These are phyloP conservation scores for Scomber colias DNA, from an alignment of 2,113 vertebrate genomes.

Conservation along the genomic window DNA sequence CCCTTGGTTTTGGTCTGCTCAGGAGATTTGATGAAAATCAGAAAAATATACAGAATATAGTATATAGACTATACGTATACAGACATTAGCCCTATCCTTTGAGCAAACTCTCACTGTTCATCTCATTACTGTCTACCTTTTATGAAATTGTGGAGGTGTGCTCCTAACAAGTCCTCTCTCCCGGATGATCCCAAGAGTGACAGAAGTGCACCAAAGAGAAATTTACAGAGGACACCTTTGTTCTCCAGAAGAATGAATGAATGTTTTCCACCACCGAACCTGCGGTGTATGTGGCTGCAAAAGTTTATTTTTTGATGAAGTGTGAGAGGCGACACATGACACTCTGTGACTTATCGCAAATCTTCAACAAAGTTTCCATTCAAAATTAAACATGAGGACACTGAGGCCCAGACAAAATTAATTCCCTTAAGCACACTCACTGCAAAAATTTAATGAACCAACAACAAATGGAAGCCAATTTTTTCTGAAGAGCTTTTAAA, in stretches of 20 bases:
- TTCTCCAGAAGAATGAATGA: neutral
- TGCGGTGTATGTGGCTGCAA: neutral
- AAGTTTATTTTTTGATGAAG: neutral
- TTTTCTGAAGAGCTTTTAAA: neutral
- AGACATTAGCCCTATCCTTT: neutral
- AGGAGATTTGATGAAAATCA: too few relatives aligned
- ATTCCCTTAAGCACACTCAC: neutral
- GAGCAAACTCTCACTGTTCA: neutral
- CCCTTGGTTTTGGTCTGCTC: neutral
- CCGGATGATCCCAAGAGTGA: too few relatives aligned
- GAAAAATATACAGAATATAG: neutral
- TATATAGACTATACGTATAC: too few relatives aligned
- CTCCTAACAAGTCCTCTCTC: too few relatives aligned
- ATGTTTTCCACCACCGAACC: neutral
- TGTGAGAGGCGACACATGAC: neutral
- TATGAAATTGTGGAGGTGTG: too few relatives aligned
- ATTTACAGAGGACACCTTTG: neutral
- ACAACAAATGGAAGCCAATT: neutral
- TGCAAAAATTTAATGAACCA: slow-evolving; percentile 11
- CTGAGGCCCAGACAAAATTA: neutral
- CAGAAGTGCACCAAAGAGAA: neutral
- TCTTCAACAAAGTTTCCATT: slow-evolving; percentile 12
- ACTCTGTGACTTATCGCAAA: slow-evolving; percentile 9
- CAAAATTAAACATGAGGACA: slow-evolving; percentile 14
- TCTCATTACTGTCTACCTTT: too few relatives aligned